Conservation (phyloP, 2,888 invertebrate genomes). For the Acanthoscelides obtectus region DNA sequence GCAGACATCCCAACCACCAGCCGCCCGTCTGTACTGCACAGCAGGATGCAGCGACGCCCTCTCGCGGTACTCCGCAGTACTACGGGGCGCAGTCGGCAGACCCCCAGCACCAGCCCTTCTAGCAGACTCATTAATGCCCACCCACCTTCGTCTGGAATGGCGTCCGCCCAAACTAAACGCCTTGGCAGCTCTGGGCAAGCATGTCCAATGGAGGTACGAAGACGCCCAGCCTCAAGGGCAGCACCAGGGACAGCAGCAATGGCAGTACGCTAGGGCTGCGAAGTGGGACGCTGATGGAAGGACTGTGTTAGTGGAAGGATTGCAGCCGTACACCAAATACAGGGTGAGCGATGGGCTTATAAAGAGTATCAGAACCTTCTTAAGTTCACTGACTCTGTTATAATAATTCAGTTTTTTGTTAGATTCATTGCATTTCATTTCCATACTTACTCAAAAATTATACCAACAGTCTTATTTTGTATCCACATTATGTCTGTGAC, state of each 20-base stretch:
- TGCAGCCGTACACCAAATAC: conserved; percentile 86
- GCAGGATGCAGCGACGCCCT: conserved; percentile 80
- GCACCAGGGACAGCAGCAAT: conserved; percentile 36
- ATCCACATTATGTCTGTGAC: too few relatives aligned
- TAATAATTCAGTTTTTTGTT: too few relatives aligned
- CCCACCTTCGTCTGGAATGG: conserved; percentile 79
- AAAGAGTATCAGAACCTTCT: background rate
- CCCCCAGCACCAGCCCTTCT: conserved; percentile 73
- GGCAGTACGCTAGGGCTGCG: conserved; percentile 79
- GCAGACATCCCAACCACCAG: conserved; percentile 68
- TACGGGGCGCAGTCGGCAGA: conserved; percentile 62
- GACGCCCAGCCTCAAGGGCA: conserved; percentile 38
- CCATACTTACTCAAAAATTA: too few relatives aligned
- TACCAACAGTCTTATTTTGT: too few relatives aligned
- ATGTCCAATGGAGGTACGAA: conserved; percentile 74
- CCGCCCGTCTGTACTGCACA: conserved; percentile 69
- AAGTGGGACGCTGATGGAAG: conserved; percentile 58
- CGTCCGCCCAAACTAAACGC: conserved; percentile 57
- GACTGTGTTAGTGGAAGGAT: conserved; percentile 64
- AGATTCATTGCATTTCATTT: too few relatives aligned
- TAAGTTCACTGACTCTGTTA: background rate
- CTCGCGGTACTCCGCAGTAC: conserved; percentile 66
- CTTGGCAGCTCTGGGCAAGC: conserved; percentile 49
- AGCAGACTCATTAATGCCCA: conserved; percentile 70
- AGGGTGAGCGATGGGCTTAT: conserved; percentile 54